Percentiles rank a stretch among this genome's conserved stretches.
These are phyloP conservation scores for human (Homo sapiens) DNA, from an alignment of 2,113 vertebrate species.

Conservation along the genomic window DNA sequence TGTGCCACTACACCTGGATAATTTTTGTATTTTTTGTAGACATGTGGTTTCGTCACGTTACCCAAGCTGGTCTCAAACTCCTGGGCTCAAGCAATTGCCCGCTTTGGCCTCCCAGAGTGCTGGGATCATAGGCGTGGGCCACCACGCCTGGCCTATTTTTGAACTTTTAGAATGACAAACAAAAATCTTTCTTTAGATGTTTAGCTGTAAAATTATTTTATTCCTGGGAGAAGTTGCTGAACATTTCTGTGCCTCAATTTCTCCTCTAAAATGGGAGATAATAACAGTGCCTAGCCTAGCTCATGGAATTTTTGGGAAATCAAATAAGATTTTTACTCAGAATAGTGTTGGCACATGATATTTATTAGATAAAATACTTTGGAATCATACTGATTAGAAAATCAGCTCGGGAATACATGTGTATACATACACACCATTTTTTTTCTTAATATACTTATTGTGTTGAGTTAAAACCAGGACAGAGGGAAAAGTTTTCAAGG, in stretches of 20 bases:
- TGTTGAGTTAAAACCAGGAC: neutral
- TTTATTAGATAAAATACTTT: constrained; percentile 33
- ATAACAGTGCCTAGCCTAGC: neutral
- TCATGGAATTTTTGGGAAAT: neutral
- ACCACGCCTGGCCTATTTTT: neutral
- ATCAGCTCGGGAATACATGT: neutral
- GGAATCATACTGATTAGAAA: neutral
- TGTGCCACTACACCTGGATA: neutral
- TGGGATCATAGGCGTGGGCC: too few species aligned
- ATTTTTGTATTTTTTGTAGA: neutral
- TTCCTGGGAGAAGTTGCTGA: neutral
- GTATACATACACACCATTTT: neutral
- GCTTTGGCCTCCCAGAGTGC: neutral
- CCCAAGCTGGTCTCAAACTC: neutral
- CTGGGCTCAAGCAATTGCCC: neutral
- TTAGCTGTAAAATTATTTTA: neutral
- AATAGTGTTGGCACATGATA: neutral
- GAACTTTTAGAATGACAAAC: neutral
- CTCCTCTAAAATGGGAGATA: neutral
- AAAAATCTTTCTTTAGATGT: neutral
- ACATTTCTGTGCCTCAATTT: neutral
- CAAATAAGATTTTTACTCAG: constrained; percentile 15
- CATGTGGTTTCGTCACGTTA: neutral
- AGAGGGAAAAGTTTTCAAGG: neutral
- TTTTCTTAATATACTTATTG: neutral